A percentile compares a stretch with the other conserved stretches of the same genome.
Evolutionary conservation across 2,113 vertebrate genomes (phyloP).

Genomic region (Tonatia bakeri): DNA sequence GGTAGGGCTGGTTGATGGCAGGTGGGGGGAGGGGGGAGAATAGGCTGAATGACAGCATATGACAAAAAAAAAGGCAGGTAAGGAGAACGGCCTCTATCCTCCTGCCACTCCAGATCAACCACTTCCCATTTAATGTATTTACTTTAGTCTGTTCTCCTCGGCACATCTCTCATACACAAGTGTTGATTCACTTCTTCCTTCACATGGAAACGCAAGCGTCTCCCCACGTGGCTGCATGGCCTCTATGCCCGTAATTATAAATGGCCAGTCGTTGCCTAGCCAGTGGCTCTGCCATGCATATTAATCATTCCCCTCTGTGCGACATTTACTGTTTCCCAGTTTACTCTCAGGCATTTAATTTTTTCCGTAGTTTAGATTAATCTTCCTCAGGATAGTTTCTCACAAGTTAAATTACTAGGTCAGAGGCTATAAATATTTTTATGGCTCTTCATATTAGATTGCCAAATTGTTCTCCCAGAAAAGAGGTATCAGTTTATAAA

Average conservation of each 20-base stretch:
- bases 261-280: not conserved
- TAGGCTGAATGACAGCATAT: not conserved
- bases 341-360: conserved; percentile 55
- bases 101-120: not conserved
- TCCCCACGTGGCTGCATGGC: not conserved
- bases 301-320: conserved; percentile 14
- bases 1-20: not conserved
- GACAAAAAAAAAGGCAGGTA: not conserved
- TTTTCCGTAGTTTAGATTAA: conserved; percentile 64
- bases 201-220: not conserved
- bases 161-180: not conserved
- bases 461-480: conserved; percentile 46
- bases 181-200: not conserved
- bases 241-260: not conserved
- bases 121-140: not conserved
- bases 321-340: conserved; percentile 38
- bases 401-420: conserved; percentile 55
- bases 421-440: conserved; percentile 63
- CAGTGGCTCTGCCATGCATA: not conserved
- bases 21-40: not conserved
- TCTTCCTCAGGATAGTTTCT: conserved; percentile 56
- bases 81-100: not conserved
- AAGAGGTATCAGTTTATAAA: conserved; percentile 49
- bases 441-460: conserved; percentile 43
- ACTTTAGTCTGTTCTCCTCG: not conserved